A percentile compares a stretch with the other conserved stretches of the same genome.
These are phyloP conservation scores for Papilio polyxenes DNA, from an alignment of 1,140 invertebrate genomes.

Conservation along the genomic window DNA sequence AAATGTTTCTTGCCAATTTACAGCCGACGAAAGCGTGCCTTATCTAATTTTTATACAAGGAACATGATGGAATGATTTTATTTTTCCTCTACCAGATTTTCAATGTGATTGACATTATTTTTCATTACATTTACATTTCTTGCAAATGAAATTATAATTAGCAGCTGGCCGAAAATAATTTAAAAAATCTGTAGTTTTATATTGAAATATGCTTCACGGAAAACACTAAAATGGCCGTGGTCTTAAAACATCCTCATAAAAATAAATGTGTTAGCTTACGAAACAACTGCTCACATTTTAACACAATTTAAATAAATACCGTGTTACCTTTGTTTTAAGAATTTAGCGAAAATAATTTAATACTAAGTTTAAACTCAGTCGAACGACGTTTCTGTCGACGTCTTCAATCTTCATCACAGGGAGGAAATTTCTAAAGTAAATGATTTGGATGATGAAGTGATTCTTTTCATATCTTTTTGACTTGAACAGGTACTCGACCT, in stretches of 20 bases:
- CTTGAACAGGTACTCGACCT: constrained; percentile 18
- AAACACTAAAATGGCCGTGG: no score
- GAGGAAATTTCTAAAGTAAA: constrained; percentile 25
- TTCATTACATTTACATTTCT: no score
- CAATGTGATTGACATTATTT: not conserved
- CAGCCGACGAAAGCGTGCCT: constrained; percentile 25
- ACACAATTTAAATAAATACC: no score
- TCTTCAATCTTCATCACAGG: constrained; percentile 25
- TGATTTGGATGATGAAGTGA: constrained; percentile 24
- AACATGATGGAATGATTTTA: constrained; percentile 28
- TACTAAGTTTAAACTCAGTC: not conserved
- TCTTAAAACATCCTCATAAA: no score
- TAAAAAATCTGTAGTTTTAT: no score
- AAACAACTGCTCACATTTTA: no score
- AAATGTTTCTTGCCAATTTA: constrained; percentile 28
- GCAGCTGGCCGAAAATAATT: no score
- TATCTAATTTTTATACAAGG: constrained; percentile 31
- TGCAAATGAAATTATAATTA: no score
- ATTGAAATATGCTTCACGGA: no score
- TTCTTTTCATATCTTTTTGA: constrained; percentile 33
- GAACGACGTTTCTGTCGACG: not conserved
- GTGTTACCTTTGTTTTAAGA: no score
- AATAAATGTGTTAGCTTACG: no score
- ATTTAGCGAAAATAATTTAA: not conserved
- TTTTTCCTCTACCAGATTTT: not conserved